Conservation (phyloP, 2,888 invertebrate genomes). For the Ditula angustiorana region DNA sequence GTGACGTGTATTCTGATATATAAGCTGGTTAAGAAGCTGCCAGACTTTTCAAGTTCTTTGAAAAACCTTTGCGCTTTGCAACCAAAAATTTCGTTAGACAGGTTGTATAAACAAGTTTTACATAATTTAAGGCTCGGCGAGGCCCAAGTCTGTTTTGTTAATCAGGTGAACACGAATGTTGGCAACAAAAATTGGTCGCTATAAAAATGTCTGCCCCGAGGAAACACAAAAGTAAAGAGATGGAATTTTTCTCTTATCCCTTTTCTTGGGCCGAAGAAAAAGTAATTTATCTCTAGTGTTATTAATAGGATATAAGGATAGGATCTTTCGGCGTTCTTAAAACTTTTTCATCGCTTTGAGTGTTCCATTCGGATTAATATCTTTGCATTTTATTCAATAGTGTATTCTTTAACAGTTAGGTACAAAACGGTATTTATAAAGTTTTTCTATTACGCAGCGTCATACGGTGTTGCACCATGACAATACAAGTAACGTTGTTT, state of each 20-base stretch:
- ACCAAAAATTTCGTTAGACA: neutral
- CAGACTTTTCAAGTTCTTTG: too few relatives aligned
- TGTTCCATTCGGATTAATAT: too few relatives aligned
- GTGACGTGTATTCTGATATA: too few relatives aligned
- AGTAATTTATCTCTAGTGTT: neutral
- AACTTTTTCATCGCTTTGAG: neutral
- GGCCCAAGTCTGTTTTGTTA: neutral
- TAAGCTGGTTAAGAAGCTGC: too few relatives aligned
- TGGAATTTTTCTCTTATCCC: neutral
- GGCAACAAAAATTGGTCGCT: neutral
- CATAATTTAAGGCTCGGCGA: neutral
- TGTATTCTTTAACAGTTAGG: too few relatives aligned
- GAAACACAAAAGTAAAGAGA: neutral
- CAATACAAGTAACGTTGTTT: too few relatives aligned
- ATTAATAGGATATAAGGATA: neutral
- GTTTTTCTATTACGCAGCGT: too few relatives aligned
- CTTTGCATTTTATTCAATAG: too few relatives aligned
- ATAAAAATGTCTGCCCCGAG: neutral
- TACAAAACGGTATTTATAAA: too few relatives aligned
- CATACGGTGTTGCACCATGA: too few relatives aligned
- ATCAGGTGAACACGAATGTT: neutral
- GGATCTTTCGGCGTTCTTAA: neutral
- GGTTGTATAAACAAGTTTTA: neutral
- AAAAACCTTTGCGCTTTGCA: neutral
- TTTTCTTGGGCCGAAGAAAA: neutral